phyloP scores from a whole-genome alignment of 2,888 invertebrate genomes.

The Nemotelus pantherinus region DNA sequence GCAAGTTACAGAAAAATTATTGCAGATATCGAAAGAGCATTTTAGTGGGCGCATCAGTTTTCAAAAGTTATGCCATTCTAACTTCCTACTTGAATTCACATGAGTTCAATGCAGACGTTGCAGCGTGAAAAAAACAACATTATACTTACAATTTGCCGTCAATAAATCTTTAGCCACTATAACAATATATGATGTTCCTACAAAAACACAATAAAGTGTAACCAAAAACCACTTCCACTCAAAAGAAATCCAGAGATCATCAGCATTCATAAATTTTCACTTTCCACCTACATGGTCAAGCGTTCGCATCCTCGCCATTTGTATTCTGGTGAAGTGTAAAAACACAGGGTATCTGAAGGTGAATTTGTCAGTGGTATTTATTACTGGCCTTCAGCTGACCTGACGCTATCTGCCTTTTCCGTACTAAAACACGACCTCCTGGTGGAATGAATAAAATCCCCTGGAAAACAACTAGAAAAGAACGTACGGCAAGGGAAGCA shows the following conservation, averaged over 20 bases:
- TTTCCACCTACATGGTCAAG: slow-evolving; percentile 1
- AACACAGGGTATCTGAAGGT: slow-evolving; percentile 16
- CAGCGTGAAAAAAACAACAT: too few relatives aligned
- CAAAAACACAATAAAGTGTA: too few relatives aligned
- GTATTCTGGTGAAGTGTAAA: neutral
- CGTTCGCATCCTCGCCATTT: neutral
- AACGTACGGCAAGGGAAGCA: neutral
- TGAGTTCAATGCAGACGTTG: too few relatives aligned
- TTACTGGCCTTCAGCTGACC: slow-evolving; percentile 14
- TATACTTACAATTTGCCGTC: too few relatives aligned
- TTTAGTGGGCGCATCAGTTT: too few relatives aligned
- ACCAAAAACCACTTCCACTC: neutral
- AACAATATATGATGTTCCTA: too few relatives aligned
- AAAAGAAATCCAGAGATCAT: neutral
- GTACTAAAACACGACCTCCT: neutral
- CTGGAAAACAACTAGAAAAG: neutral
- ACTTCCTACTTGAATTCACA: too few relatives aligned
- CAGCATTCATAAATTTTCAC: slow-evolving; percentile 18
- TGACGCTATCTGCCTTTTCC: neutral
- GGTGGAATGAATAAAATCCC: too few relatives aligned
- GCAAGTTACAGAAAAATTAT: too few relatives aligned
- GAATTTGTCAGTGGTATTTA: slow-evolving; percentile 28
- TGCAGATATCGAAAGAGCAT: too few relatives aligned
- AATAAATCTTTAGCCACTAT: too few relatives aligned
- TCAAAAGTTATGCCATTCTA: too few relatives aligned